These are phyloP conservation scores for Orbicella faveolata DNA, from an alignment of 64 coral and sea anemone species.

Conservation along the genomic window DNA sequence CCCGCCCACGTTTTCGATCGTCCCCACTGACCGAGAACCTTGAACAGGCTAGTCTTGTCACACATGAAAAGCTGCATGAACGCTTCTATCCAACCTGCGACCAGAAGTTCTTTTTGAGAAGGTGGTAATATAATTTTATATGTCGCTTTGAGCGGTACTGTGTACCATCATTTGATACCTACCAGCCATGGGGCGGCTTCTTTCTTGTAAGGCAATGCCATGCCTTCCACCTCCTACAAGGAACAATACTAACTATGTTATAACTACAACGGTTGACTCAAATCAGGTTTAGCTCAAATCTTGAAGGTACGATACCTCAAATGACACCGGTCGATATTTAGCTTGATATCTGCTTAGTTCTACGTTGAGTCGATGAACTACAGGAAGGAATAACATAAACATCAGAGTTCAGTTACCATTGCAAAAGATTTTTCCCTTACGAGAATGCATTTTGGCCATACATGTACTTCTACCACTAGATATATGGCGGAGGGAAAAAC, in stretches of 20 bases:
- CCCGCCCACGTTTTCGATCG: too few relatives aligned
- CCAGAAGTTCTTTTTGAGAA: too few relatives aligned
- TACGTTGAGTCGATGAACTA: slow-evolving; percentile 86
- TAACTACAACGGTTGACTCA: not conserved
- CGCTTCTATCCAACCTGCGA: too few relatives aligned
- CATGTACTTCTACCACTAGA: too few relatives aligned
- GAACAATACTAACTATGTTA: not conserved
- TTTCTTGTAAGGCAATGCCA: slow-evolving; percentile 40
- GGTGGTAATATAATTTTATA: too few relatives aligned
- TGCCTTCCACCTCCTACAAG: slow-evolving; percentile 63
- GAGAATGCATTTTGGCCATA: too few relatives aligned
- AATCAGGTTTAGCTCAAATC: not conserved
- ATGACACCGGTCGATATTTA: slow-evolving; percentile 69
- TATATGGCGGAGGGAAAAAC: too few relatives aligned
- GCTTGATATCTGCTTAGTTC: slow-evolving; percentile 95
- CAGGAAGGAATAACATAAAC: not conserved
- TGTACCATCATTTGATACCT: slow-evolving; percentile 16
- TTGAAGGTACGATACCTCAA: slow-evolving; percentile 64
- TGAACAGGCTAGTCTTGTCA: too few relatives aligned
- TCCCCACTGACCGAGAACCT: too few relatives aligned
- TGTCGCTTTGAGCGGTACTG: too few relatives aligned
- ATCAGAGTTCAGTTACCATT: not conserved
- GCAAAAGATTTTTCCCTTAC: not conserved
- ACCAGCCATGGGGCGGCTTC: slow-evolving; percentile 83
- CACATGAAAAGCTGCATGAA: too few relatives aligned